A percentile compares a stretch with the other conserved stretches of the same genome.
Evolutionary conservation across 2,113 vertebrate genomes (phyloP).

Genomic region (Okapia johnstoni): DNA sequence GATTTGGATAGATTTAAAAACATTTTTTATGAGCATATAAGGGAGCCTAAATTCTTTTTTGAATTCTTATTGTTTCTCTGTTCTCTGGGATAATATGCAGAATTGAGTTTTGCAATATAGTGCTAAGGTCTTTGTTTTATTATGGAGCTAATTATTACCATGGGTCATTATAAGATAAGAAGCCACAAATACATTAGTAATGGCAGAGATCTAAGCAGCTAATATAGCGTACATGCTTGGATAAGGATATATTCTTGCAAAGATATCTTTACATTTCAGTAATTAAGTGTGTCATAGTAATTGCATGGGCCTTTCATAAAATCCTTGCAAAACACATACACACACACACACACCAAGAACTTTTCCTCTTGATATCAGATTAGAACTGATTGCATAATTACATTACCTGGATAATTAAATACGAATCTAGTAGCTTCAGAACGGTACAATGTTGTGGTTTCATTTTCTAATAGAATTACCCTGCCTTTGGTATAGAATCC

Average conservation of each 20-base stretch:
- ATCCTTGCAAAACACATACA: conserved; percentile 21
- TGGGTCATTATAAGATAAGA: conserved; percentile 46
- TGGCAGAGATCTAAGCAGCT: conserved; percentile 42
- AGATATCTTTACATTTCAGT: conserved; percentile 23
- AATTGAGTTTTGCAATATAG: not conserved
- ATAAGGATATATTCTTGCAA: conserved; percentile 35
- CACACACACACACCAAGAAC: conserved; percentile 5
- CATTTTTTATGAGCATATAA: not conserved
- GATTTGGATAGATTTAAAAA: not conserved
- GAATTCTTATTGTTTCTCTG: not conserved
- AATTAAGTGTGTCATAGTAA: conserved; percentile 71
- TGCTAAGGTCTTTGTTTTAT: not conserved
- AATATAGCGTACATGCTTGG: not conserved
- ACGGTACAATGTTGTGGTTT: conserved; percentile 41
- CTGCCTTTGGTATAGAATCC: conserved; percentile 66
- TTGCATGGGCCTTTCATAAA: conserved; percentile 60
- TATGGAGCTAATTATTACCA: conserved; percentile 54
- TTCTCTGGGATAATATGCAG: not conserved
- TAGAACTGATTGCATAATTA: conserved; percentile 75
- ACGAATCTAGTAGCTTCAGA: conserved; percentile 59
- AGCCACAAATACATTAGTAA: conserved; percentile 45
- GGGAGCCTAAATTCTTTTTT: not conserved
- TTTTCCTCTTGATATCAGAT: conserved; percentile 74
- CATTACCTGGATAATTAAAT: conserved; percentile 81
- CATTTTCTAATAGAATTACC: conserved; percentile 70